Base-by-base conservation (phyloP, 2,888 invertebrate genomes). In the Caenorhabditis parvicauda region DNA sequence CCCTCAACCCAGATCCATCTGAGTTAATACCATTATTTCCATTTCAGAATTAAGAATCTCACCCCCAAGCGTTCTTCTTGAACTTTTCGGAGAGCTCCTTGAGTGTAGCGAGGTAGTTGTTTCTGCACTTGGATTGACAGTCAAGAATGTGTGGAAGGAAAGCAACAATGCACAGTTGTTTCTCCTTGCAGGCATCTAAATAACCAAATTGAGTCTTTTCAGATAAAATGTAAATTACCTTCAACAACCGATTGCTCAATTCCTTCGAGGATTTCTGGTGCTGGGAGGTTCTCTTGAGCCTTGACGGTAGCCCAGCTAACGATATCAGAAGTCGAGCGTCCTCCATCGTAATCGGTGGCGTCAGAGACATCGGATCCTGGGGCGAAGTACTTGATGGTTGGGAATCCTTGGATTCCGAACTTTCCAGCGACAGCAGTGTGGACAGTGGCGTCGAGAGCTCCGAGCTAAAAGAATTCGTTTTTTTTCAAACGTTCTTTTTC, bases 1-100 rank as follows among this genome's bases (percentile, higher is more conserved):
- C 92, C 95, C 82, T 96, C 95, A 1, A 90, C 84, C 98, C 98
- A 98, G 12, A 91, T 85, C 94, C 95, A 96, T 60, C 86, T 86
- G 80, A 50, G 14, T 14, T 27, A 55, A 14, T 17, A 28, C 27
- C 21, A 22, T 3, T 28, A 5, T 24, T 42, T 6, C 19, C 3
- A 12, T 22, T 25, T 6, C 1, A 9, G 25, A 42, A 29, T 12
- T 42, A 12, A 24, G 29, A 12, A 42, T n/a, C 35, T 35, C 44
- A 90, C 87, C 93, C 93, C 94, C 95, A 95, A 85, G 88, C 87
- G 83, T 92, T 91, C 83, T 89, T 89, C 85, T 94, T 95, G 85
- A 89, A 95, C 82, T 91, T 91, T 55, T 92, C 92, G 0, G 89
- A 91, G 62, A 92, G 86, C 0, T 86, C 84, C 17, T 86, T 86